These are phyloP conservation scores for Drosophila multiciliata DNA, from an alignment of 2,888 invertebrate genomes.

Conservation along the genomic window DNA sequence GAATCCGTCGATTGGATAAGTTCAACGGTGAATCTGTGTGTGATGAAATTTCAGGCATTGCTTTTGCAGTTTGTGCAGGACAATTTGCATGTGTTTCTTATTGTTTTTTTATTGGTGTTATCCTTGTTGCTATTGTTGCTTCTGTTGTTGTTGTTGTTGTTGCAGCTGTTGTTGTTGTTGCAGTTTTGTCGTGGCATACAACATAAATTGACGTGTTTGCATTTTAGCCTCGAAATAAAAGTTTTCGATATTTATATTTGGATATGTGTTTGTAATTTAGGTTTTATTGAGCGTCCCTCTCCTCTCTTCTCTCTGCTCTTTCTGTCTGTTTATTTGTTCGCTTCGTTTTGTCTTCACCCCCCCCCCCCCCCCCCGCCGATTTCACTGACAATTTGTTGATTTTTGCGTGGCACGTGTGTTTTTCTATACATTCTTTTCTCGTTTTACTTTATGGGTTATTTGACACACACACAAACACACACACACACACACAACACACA, in stretches of 20 bases:
- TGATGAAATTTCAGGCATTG: slow-evolving; percentile 25
- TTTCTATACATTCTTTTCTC: slow-evolving; percentile 14
- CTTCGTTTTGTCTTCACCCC: background rate
- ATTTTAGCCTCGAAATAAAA: slow-evolving; percentile 51
- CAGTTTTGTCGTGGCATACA: slow-evolving; percentile 20
- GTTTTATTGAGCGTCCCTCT: slow-evolving; percentile 62
- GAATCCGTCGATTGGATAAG: slow-evolving; percentile 18
- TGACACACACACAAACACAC: slow-evolving; percentile 23
- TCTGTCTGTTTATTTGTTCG: slow-evolving; percentile 14
- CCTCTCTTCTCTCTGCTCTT: background rate
- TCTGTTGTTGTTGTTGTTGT: background rate
- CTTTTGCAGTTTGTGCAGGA: slow-evolving; percentile 29
- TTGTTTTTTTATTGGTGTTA: slow-evolving; percentile 1
- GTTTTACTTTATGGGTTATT: slow-evolving; percentile 49
- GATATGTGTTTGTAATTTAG: slow-evolving; percentile 68
- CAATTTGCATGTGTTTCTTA: slow-evolving; percentile 35
- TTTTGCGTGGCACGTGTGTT: slow-evolving; percentile 58
- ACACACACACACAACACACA: background rate
- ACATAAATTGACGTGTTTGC: slow-evolving; percentile 70
- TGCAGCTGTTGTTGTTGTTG: slow-evolving; percentile 3
- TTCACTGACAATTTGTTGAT: slow-evolving; percentile 63
- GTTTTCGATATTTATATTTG: slow-evolving; percentile 48
- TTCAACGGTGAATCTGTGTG: slow-evolving; percentile 21
- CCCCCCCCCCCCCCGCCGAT: background rate
- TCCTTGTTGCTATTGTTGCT: background rate